Conservation (phyloP, 2,113 vertebrate genomes). For the Pao palembangensis region DNA sequence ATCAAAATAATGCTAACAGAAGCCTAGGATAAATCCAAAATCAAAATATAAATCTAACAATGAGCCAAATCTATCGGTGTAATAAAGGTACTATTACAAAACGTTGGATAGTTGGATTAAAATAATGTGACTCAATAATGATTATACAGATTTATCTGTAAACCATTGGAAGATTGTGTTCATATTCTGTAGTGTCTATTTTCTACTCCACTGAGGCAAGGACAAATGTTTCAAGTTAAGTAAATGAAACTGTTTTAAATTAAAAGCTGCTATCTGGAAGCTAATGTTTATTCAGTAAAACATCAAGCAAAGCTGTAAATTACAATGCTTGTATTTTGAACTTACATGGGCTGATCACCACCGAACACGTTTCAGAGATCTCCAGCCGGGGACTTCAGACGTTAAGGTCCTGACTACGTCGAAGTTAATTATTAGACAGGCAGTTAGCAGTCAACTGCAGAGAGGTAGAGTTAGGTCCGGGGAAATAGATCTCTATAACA, state of each 20-base stretch:
- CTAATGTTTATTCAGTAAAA: background rate
- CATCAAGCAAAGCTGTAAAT: background rate
- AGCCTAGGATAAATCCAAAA: too few relatives aligned
- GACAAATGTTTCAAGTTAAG: background rate
- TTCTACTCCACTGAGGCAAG: background rate
- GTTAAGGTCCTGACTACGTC: background rate
- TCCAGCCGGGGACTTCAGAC: conserved; percentile 20
- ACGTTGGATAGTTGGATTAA: too few relatives aligned
- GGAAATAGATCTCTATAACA: accelerated
- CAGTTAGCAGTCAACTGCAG: conserved; percentile 1
- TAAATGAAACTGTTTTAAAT: background rate
- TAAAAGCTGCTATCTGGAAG: background rate
- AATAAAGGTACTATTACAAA: too few relatives aligned
- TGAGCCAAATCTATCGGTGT: too few relatives aligned
- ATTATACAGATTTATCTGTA: too few relatives aligned
- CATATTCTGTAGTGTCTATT: background rate
- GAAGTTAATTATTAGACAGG: conserved; percentile 13
- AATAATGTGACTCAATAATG: too few relatives aligned
- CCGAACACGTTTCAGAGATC: conserved; percentile 40
- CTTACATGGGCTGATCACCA: conserved; percentile 51
- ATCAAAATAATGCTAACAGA: too few relatives aligned
- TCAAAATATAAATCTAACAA: too few relatives aligned
- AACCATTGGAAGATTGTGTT: background rate
- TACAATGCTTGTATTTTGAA: conserved; percentile 1
- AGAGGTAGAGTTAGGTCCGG: conserved; percentile 5